Percentiles rank a stretch among this genome's conserved stretches.
phyloP scores from a whole-genome alignment of 2,113 vertebrate genomes.

The Grammomys surdaster region DNA sequence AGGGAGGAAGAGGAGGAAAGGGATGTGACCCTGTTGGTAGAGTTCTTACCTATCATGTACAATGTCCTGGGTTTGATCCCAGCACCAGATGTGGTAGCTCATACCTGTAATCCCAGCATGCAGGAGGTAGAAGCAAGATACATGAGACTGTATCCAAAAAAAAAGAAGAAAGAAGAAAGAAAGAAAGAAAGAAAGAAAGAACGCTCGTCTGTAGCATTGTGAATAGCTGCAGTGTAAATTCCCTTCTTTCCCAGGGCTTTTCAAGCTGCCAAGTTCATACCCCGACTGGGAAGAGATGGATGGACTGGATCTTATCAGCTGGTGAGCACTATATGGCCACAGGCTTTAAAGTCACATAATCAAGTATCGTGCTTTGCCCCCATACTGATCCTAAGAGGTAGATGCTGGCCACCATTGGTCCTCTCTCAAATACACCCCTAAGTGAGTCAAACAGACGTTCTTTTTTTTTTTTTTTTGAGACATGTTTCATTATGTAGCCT shows the following conservation, averaged over 20 bases:
- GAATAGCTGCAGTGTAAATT: constrained; percentile 25
- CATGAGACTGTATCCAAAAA: neutral
- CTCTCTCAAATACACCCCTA: neutral
- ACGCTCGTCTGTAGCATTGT: neutral
- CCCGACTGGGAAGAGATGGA: neutral
- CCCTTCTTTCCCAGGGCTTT: neutral
- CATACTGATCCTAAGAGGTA: neutral
- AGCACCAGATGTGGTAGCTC: neutral
- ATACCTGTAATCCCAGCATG: neutral
- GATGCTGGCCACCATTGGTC: neutral
- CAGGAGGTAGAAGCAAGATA: neutral
- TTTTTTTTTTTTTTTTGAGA: neutral
- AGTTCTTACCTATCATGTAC: neutral
- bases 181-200: neutral
- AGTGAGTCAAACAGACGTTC: neutral
- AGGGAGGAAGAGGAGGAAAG: neutral
- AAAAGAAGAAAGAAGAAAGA: no score
- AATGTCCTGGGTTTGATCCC: neutral
- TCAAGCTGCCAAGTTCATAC: constrained; percentile 14
- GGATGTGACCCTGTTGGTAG: neutral
- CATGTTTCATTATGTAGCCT: neutral
- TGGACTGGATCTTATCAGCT: neutral
- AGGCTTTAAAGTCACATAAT: neutral
- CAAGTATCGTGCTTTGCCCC: neutral
- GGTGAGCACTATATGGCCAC: no score